Percentiles rank a stretch among this genome's conserved stretches.
phyloP scores from a whole-genome alignment of 2,113 vertebrate genomes.

The Numenius arquata region DNA sequence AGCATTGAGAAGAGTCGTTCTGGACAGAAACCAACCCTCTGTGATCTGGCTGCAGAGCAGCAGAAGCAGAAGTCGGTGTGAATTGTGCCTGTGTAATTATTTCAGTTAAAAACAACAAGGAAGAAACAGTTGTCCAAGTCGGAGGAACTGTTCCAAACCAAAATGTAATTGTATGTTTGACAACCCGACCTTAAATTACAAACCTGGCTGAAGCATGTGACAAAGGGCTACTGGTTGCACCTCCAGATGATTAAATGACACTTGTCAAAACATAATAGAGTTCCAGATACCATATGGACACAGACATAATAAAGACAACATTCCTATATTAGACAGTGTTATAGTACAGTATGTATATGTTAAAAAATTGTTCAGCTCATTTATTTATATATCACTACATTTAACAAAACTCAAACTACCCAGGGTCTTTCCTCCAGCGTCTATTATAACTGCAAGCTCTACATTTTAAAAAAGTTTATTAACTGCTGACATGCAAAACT shows the following conservation, averaged over 20 bases:
- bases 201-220: too few relatives aligned
- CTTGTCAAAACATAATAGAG: neutral
- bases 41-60: neutral
- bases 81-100: rapidly evolving
- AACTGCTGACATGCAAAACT: neutral
- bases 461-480: neutral
- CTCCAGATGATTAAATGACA: neutral
- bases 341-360: rapidly evolving
- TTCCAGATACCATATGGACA: neutral
- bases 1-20: neutral
- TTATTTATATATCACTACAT: neutral
- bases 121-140: neutral
- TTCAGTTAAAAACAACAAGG: neutral
- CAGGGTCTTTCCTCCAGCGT: neutral
- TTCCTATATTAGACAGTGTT: neutral
- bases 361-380: neutral
- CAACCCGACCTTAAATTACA: rapidly evolving
- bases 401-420: neutral
- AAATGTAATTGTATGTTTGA: rapidly evolving
- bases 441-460: neutral
- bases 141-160: neutral
- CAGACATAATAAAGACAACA: neutral
- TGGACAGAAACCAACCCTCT: neutral
- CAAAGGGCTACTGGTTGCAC: neutral
- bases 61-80: rapidly evolving